Base-by-base conservation (phyloP, 2,888 invertebrate species). In the Cryptophagus acutangulus region DNA sequence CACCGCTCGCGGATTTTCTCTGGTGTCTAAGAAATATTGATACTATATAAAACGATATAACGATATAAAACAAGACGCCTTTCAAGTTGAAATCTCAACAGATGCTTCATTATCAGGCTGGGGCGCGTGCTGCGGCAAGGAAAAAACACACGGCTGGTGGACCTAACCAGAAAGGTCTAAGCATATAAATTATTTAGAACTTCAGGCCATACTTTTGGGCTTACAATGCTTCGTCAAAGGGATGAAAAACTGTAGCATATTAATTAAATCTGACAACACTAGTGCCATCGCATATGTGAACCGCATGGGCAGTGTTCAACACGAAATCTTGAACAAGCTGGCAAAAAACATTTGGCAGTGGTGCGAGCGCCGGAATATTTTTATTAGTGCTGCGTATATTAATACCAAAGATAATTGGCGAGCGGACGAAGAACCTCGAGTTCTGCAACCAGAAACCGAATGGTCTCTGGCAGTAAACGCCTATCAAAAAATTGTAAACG, bases 341-440 rank as follows among this genome's bases (percentile, higher is more conserved):
- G 13, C 31, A 8, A n/a, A n/a, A n/a, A n/a, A n/a, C n/a, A n/a
- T n/a, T n/a, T n/a, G n/a, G n/a, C n/a, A n/a, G n/a, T n/a, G 31
- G 31, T 31, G 31, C 31, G 31, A 31, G 14, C 4, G 16, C 3
- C 15, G 31, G n/a, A n/a, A 31, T 13, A 12, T 31, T 3, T 31
- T 12, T 13, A 13, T 31, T 33, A 20, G 13, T 17, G 33, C 33
- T 5, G 9, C 33, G 8, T 33, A 33, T 33, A 6, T 33, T 1
- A 33, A 33, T 33, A 17, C 33, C 10, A 33, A 14, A 33, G 33
- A 31, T 31, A n/a, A n/a, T n/a, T n/a, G n/a, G n/a, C n/a, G n/a
- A n/a, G n/a, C n/a, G n/a, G n/a, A n/a, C n/a, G n/a, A 31, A 31
- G n/a, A n/a, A n/a, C n/a, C n/a, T n/a, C n/a, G n/a, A n/a, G n/a